phyloP scores from a whole-genome alignment of 2,113 vertebrate genomes.

The Malurus cyaneus region DNA sequence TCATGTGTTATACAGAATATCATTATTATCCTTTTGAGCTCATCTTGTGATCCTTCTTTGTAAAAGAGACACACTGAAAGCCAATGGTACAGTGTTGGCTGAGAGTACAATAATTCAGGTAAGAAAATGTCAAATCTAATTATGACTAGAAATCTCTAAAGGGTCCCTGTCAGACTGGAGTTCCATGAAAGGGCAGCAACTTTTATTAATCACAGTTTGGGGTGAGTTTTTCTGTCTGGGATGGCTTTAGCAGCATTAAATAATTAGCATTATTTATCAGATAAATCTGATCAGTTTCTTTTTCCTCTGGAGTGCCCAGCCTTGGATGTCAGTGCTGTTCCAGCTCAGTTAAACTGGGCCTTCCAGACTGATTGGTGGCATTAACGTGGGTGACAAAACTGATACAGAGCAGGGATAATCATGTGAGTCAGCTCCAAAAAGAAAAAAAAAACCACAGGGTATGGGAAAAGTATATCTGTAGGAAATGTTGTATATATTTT shows the following conservation, averaged over 20 bases:
- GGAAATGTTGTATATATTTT: background rate
- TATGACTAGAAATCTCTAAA: no score
- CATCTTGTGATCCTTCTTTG: no score
- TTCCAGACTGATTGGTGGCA: background rate
- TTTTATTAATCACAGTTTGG: background rate
- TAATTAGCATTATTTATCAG: no score
- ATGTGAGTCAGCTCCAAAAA: background rate
- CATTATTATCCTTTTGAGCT: no score
- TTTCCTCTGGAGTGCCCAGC: background rate
- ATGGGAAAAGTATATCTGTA: fast-evolving
- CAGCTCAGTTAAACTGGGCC: background rate
- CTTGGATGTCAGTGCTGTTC: background rate
- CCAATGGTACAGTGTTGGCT: no score
- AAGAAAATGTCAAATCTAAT: no score
- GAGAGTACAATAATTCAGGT: no score
- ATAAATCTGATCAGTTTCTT: background rate
- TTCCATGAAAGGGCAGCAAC: no score
- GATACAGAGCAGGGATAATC: background rate
- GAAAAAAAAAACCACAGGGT: background rate
- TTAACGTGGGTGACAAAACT: background rate
- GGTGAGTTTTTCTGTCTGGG: background rate
- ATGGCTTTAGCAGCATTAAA: background rate
- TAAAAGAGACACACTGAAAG: no score
- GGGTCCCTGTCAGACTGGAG: no score
- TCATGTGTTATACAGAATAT: no score